A percentile compares a stretch with the other conserved stretches of the same genome.
Evolutionary conservation across 2,113 vertebrate species (phyloP).

Genomic region (Rhinolophus ferrumequinum): DNA sequence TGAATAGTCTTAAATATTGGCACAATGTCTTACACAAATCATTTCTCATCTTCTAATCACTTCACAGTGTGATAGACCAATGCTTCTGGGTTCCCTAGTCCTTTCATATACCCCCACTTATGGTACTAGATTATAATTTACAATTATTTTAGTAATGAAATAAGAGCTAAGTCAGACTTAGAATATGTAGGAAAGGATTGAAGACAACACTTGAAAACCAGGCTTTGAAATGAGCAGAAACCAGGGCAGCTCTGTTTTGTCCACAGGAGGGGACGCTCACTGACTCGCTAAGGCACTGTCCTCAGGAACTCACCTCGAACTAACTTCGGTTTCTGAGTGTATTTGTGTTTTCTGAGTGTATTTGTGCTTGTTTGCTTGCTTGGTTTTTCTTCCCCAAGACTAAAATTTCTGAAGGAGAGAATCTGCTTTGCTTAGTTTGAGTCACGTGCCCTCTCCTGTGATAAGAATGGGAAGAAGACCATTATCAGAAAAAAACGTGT

Average conservation of each 20-base stretch:
- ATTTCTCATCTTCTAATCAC: background rate
- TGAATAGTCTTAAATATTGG: background rate
- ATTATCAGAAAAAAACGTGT: background rate
- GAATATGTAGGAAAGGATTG: background rate
- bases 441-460: background rate
- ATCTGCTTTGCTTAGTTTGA: background rate
- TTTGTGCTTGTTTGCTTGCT: too few species aligned
- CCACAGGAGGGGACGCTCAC: background rate
- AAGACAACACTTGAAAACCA: background rate
- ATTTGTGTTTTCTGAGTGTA: background rate
- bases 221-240: background rate
- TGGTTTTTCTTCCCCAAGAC: background rate
- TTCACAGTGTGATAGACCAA: background rate
- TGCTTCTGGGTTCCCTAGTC: background rate
- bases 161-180: background rate
- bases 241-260: background rate
- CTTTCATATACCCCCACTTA: background rate
- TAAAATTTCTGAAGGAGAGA: background rate
- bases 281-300: background rate
- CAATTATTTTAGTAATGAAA: background rate
- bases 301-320: background rate
- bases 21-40: background rate
- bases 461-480: background rate
- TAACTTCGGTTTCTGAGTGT: background rate
- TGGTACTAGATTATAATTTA: background rate